A percentile compares a stretch with the other conserved stretches of the same genome.
These are phyloP conservation scores for Corythoichthys intestinalis DNA, from an alignment of 2,113 vertebrate species.

Conservation along the genomic window DNA sequence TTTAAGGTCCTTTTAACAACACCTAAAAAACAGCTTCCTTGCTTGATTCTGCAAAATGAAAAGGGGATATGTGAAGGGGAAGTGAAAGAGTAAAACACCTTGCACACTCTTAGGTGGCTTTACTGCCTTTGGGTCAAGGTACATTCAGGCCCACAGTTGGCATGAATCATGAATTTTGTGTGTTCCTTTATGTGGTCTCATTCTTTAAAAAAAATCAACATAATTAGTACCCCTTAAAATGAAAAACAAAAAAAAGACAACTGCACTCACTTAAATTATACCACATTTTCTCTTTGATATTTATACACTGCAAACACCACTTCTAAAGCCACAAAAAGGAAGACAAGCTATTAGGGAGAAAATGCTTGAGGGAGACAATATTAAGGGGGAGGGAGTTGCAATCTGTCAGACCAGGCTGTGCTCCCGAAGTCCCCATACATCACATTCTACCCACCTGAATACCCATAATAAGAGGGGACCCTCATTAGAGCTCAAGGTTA, in stretches of 20 bases:
- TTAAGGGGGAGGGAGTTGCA: conserved; percentile 29
- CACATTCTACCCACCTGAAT: conserved; percentile 47
- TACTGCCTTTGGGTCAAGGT: neutral
- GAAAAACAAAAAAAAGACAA: neutral
- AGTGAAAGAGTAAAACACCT: neutral
- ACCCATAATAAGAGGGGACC: conserved; percentile 35
- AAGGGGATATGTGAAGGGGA: neutral
- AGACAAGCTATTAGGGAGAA: conserved; percentile 49
- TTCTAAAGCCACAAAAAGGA: conserved; percentile 28
- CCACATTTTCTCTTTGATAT: conserved; percentile 17
- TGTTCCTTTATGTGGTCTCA: neutral
- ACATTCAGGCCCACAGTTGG: neutral
- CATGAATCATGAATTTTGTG: neutral
- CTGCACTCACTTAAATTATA: neutral
- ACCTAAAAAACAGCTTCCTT: neutral
- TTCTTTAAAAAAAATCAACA: neutral
- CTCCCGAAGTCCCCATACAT: conserved; percentile 21
- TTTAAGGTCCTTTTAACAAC: neutral
- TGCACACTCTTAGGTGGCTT: neutral
- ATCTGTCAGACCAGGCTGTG: conserved; percentile 60
- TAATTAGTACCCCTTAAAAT: neutral
- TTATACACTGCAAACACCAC: conserved; percentile 3
- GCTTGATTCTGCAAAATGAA: neutral
- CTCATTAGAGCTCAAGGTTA: conserved; percentile 69
- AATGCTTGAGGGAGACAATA: conserved; percentile 45